Evolutionary conservation across 2,797 vertebrate species (phyloP).

Genomic region (Micrastur ruficollis): DNA sequence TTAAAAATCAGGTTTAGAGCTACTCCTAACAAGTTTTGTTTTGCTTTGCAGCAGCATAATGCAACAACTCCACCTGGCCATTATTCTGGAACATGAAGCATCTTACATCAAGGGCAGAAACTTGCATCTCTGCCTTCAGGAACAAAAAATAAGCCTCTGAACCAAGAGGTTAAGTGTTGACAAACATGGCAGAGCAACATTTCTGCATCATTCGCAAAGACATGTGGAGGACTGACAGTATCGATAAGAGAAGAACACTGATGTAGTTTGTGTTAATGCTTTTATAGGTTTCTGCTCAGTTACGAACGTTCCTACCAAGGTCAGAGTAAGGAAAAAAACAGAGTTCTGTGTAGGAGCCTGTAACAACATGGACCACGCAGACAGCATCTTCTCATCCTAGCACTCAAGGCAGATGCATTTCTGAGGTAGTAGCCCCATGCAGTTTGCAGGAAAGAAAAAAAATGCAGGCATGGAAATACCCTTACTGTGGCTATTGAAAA

Average conservation of each 20-base stretch:
- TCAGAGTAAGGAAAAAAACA: neutral
- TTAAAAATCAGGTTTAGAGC: neutral
- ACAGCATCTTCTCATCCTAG: neutral
- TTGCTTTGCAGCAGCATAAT: neutral
- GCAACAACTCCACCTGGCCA: too few relatives aligned
- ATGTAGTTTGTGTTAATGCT: neutral
- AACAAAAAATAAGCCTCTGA: neutral
- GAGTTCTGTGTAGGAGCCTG: neutral
- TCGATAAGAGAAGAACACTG: neutral
- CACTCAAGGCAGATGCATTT: neutral
- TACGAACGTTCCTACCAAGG: neutral
- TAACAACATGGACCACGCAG: rapidly evolving
- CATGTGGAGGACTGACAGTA: neutral
- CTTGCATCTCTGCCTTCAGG: neutral
- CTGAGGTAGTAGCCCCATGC: neutral
- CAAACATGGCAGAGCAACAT: neutral
- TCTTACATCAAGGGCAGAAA: neutral
- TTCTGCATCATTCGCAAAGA: neutral
- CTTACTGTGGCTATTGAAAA: too few relatives aligned
- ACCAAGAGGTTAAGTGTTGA: neutral
- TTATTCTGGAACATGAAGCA: neutral
- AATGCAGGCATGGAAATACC: too few relatives aligned
- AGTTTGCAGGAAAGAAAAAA: too few relatives aligned
- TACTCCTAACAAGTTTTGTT: neutral
- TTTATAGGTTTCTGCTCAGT: neutral